Evolutionary conservation across 2,113 vertebrate species (phyloP), one percentile per base, ranked within the genome.

Genomic region (Datnioides undecimradiatus): DNA sequence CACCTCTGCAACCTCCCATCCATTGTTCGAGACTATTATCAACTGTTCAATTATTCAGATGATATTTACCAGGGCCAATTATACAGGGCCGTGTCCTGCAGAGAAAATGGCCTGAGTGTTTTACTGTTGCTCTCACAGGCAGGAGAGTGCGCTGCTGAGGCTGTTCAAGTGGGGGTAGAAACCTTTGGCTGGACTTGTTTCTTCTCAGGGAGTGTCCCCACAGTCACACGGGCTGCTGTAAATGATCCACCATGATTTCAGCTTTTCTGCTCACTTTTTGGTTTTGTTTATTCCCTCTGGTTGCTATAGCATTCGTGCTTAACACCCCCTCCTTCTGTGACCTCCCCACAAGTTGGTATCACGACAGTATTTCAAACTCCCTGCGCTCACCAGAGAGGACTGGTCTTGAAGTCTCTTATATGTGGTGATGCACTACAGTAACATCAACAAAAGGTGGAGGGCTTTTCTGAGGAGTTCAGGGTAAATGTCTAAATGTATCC

Each of bases 41-140:
- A 90, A 64, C 86, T 91, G 86, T 93, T 95, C 88, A 95, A 95
- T 95, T 93, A 95, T 95, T 95, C 88, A 95, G 82, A 83, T 87
- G 90, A 90, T 94, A 92, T 95, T 95, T 95, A 95, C 94, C 91
- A 92, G 91, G 82, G 91, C 89, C 88, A 92, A 93, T 93, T 94
- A 90, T 90, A 93, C 84, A 84, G 87, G 93, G 90, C 87, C 45
- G 78, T 60, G 91, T 94, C 92, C 92, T 89, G 90, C 90, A 88
- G 90, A 91, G 92, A 94, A 95, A 92, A 92, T 90, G 90, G 90
- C 86, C 60, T 73, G 78, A 89, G 91, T 91, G 90, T 92, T 94
- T 93, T 92, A 94, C 91, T 84, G 85, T 80, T 85, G 88, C 90
- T 90, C 83, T 91, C 78, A 85, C 55, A 71, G 72, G 83, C 86